Evolutionary conservation across 1,140 invertebrate genomes (phyloP).

Genomic region (Macrosteles quadrilineatus): DNA sequence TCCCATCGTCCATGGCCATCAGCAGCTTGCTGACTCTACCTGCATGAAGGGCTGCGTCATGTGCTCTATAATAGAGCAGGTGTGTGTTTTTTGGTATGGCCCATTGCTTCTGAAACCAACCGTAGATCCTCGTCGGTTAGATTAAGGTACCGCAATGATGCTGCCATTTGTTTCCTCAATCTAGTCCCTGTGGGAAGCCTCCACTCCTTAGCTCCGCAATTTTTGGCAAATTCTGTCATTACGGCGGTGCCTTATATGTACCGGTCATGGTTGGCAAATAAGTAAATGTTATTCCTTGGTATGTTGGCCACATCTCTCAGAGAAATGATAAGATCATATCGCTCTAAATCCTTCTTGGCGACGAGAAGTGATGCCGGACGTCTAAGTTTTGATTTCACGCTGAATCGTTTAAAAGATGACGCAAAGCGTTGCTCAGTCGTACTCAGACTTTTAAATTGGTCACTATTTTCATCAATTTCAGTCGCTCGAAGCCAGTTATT

Average conservation of each 20-base stretch:
- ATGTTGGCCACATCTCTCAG: no score
- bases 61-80: no score
- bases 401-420: background rate
- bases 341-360: background rate
- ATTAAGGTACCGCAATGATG: no score
- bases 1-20: no score
- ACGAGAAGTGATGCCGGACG: background rate
- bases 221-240: conserved; percentile 3
- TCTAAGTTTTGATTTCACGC: background rate
- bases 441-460: conserved; percentile 8
- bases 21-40: no score
- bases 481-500: background rate
- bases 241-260: background rate
- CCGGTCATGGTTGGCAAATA: background rate
- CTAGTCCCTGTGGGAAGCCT: no score
- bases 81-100: no score
- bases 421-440: background rate
- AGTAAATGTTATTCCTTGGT: background rate
- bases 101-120: no score
- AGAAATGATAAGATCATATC: no score
- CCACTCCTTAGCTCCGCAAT: background rate
- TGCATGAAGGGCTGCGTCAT: no score
- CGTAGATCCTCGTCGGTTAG: no score
- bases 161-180: no score
- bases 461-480: conserved; percentile 15